Evolutionary conservation across 2,888 invertebrate species (phyloP).

Genomic region (Petrolisthes manimaculis): DNA sequence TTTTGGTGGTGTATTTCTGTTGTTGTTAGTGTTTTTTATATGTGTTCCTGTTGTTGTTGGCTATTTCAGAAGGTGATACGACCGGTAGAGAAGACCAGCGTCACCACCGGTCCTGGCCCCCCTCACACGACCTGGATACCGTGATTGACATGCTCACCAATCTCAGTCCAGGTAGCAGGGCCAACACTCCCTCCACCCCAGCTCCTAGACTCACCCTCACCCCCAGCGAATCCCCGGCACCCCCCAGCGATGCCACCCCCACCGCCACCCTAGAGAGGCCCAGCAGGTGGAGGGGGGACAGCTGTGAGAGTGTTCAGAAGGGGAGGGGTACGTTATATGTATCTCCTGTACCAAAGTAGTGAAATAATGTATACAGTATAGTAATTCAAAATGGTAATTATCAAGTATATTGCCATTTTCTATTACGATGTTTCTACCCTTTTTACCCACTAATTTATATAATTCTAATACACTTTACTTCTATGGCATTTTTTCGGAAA

Average conservation of each 20-base stretch:
- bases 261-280: background rate
- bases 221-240: background rate
- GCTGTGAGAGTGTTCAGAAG: background rate
- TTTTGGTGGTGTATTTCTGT: background rate
- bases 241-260: background rate
- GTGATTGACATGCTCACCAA: conserved; percentile 47
- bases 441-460: no score
- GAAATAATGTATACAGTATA: no score
- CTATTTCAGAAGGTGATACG: no score
- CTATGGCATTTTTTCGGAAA: no score
- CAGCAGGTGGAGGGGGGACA: background rate
- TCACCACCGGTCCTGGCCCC: background rate
- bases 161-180: conserved; percentile 21
- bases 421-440: no score
- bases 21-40: no score
- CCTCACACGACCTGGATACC: conserved; percentile 39
- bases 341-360: no score
- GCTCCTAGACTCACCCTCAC: conserved; percentile 33
- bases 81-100: background rate
- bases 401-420: no score
- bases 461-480: no score
- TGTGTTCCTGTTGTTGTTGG: no score
- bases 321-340: background rate
- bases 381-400: no score
- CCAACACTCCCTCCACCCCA: background rate